Base-by-base conservation (phyloP, 2,888 invertebrate species). In the Epinotia ramella region DNA sequence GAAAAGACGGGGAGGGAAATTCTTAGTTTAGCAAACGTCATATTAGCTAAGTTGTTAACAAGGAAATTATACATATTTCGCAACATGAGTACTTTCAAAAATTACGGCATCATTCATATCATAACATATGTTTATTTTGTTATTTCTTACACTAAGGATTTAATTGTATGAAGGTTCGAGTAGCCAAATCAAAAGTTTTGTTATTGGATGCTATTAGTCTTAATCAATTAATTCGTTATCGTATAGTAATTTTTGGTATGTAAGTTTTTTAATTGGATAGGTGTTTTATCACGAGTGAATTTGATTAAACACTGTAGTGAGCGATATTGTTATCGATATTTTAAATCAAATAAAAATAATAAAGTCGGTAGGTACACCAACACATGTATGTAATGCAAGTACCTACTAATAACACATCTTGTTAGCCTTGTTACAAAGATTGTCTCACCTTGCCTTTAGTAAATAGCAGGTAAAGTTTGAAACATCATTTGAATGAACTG, bases 1-100 rank as follows among this genome's bases (percentile, higher is more conserved):
- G 56, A 33, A 33, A 49, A 16, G 49, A 66, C 49, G 28, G 28
- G 53, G 66, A 66, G 66, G 53, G 66, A 53, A 65, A 59, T 28
- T 59, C 59, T 59, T 24, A 59, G 59, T 28, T 60, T 60, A 7
- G 7, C 60, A 28, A 28, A 67, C 18, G 56, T 5, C 20, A 12
- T n/a, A n/a, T n/a, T n/a, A 2, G 12, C 5, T 44, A 44, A 67
- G n/a, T n/a, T 18, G 33, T 67, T 67, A 56, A 56, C 40, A 67
- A 67, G 67, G 20, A 56, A 56, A 56, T n/a, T n/a, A n/a, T 67
- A 56, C 24, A 33, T 24, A 65, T 24, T 64, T 46, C 5, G 16
- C 24, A 64, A 44, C 63, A 63, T 44, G 46, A 64, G 20, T 13
- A 44, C 12, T 44, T 46, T 1, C 9, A 6, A 33, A 33, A 63